Evolutionary conservation across 1,140 invertebrate genomes (phyloP).

Genomic region (Solenopsis fugax): DNA sequence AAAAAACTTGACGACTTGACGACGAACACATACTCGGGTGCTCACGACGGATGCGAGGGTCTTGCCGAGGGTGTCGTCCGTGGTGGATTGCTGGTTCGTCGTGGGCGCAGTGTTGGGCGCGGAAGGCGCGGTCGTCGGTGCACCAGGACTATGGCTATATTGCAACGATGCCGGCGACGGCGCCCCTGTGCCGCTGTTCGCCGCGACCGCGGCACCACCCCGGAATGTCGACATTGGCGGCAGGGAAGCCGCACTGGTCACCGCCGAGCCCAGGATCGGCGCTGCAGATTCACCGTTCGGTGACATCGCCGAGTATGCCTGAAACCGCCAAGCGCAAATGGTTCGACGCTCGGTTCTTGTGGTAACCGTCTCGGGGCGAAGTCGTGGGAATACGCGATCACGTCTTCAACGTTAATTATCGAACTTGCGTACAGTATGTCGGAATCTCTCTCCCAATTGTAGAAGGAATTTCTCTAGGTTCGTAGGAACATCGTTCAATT

Average conservation of each 20-base stretch:
- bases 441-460: not conserved
- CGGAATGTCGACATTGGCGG: constrained; percentile 98
- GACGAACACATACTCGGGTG: constrained; percentile 80
- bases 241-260: constrained; percentile 90
- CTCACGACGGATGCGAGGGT: constrained; percentile 91
- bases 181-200: constrained; percentile 85
- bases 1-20: not conserved
- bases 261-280: constrained; percentile 86
- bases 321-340: constrained; percentile 77
- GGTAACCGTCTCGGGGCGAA: constrained; percentile 19
- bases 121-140: constrained; percentile 86
- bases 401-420: constrained; percentile 34
- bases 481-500: not conserved
- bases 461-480: not conserved
- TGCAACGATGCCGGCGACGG: constrained; percentile 88
- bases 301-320: constrained; percentile 89
- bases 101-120: constrained; percentile 86
- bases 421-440: constrained; percentile 3
- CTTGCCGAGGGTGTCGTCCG: constrained; percentile 92
- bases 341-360: constrained; percentile 43
- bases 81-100: constrained; percentile 86
- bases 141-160: constrained; percentile 86
- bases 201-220: constrained; percentile 87
- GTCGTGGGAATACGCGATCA: constrained; percentile 17
- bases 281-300: constrained; percentile 86